phyloP scores from a whole-genome alignment of 2,797 vertebrate species.

The Rhincodon typus region DNA sequence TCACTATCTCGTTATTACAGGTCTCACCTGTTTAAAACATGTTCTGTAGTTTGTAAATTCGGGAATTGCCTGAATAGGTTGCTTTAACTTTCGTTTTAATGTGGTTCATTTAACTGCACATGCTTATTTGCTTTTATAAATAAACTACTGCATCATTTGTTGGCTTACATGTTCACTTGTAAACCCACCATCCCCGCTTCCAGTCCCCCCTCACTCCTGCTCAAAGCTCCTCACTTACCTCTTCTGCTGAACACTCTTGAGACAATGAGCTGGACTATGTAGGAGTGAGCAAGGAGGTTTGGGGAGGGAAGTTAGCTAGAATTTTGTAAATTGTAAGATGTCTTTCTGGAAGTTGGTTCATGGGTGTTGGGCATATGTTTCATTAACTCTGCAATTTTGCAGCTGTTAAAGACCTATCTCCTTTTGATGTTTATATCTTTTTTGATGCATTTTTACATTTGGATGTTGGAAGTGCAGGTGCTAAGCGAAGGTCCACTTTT shows the following conservation, averaged over 20 bases:
- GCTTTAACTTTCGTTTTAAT: background rate
- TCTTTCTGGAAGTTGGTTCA: no score
- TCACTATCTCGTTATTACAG: slow-evolving; percentile 33
- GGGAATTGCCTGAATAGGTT: background rate
- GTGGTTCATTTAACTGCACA: background rate
- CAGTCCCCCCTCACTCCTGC: no score
- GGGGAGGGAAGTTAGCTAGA: no score
- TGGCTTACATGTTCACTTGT: no score
- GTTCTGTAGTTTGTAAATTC: background rate
- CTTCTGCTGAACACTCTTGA: no score
- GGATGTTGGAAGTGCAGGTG: background rate
- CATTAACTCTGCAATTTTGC: background rate
- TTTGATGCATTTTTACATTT: background rate
- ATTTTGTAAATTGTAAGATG: no score
- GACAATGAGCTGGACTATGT: no score
- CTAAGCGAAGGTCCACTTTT: background rate
- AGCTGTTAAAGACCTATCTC: background rate
- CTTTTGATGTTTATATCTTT: background rate
- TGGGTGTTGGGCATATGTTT: background rate
- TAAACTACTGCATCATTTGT: no score
- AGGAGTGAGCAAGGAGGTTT: no score
- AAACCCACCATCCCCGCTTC: no score
- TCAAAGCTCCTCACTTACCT: no score
- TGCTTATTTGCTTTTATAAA: no score
- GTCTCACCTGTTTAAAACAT: background rate